Conservation (phyloP, 1,140 invertebrate species). For the Neodiprion pinetum region DNA sequence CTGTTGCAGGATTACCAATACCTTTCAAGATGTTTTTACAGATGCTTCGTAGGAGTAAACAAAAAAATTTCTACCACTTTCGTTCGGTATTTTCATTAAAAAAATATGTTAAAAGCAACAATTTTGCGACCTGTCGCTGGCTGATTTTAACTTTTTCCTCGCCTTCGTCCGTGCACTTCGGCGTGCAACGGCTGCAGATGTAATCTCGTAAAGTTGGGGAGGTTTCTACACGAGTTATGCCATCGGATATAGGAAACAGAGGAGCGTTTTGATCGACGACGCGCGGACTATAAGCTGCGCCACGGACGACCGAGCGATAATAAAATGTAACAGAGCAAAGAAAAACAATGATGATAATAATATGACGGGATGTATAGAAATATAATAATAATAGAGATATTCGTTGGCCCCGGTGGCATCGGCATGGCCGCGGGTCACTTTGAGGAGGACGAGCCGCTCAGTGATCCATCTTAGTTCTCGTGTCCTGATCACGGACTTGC, state of each 20-base stretch:
- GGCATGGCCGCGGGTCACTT: not conserved
- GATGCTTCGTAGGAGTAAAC: too few relatives aligned
- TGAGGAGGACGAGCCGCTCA: not conserved
- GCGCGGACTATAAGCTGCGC: not conserved
- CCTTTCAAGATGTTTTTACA: too few relatives aligned
- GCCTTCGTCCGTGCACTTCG: not conserved
- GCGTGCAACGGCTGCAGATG: too few relatives aligned
- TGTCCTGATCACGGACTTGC: not conserved
- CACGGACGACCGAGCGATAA: too few relatives aligned
- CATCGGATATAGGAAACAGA: not conserved
- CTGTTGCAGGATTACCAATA: too few relatives aligned
- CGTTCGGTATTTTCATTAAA: too few relatives aligned
- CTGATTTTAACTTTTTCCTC: not conserved
- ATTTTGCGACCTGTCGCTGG: too few relatives aligned
- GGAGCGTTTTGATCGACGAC: constrained; percentile 3
- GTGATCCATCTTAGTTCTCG: constrained; percentile 5
- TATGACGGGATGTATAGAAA: not conserved
- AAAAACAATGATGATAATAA: not conserved
- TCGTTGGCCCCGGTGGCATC: not conserved
- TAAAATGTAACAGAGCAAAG: not conserved
- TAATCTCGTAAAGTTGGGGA: not conserved
- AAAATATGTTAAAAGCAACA: too few relatives aligned
- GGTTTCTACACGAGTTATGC: not conserved
- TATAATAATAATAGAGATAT: constrained; percentile 6
- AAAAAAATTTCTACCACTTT: too few relatives aligned